These are phyloP conservation scores for Otis tarda DNA, from an alignment of 2,113 vertebrate genomes.

Conservation along the genomic window DNA sequence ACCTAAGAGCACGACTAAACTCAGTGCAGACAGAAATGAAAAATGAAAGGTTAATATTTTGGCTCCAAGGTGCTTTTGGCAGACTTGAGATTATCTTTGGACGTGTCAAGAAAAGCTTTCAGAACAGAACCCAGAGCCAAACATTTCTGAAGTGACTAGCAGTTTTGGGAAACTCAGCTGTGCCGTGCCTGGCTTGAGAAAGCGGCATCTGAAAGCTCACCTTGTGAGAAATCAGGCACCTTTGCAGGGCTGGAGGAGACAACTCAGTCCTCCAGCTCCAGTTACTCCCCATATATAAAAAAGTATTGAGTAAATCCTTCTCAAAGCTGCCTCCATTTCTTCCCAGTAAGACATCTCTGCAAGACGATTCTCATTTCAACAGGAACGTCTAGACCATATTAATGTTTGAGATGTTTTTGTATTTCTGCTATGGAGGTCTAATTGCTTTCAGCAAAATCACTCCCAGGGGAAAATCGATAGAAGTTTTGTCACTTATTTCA, in stretches of 20 bases:
- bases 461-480: neutral
- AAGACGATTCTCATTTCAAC: neutral
- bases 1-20: neutral
- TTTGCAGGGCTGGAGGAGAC: neutral
- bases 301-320: neutral
- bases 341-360: neutral
- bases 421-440: neutral
- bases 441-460: neutral
- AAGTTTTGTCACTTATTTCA: neutral
- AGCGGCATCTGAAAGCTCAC: neutral
- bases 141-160: neutral
- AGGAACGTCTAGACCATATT: neutral
- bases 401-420: neutral
- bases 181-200: neutral
- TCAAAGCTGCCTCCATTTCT: neutral
- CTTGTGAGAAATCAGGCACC: neutral
- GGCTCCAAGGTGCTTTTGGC: slow-evolving; percentile 12
- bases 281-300: neutral
- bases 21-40: neutral
- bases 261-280: neutral
- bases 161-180: neutral
- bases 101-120: neutral
- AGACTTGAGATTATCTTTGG: slow-evolving; percentile 31
- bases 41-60: slow-evolving; percentile 23
- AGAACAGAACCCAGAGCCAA: neutral